These are phyloP conservation scores for Scaptomyza hsui DNA, from an alignment of 1,140 invertebrate species.

Conservation along the genomic window DNA sequence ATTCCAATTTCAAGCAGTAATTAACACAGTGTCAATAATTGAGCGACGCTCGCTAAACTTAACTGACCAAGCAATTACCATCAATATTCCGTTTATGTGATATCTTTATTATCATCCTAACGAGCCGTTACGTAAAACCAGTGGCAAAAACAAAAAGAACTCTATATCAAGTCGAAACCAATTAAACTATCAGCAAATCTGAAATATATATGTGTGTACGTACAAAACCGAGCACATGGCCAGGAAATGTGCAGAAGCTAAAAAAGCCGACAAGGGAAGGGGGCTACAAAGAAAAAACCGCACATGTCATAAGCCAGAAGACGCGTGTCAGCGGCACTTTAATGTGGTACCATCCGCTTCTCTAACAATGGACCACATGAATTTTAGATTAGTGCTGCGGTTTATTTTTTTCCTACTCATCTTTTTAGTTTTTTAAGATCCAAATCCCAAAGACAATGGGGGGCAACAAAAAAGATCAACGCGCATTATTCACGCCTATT, in stretches of 20 bases:
- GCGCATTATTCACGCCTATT: slow-evolving; percentile 72
- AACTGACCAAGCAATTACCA: slow-evolving; percentile 54
- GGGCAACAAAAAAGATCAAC: slow-evolving; percentile 56
- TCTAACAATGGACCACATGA: slow-evolving; percentile 48
- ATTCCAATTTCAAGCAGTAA: background rate
- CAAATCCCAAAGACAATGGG: slow-evolving; percentile 45
- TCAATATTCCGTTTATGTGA: slow-evolving; percentile 59
- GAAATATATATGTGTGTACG: slow-evolving; percentile 45
- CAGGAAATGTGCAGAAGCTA: slow-evolving; percentile 30
- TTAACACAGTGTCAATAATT: slow-evolving; percentile 19
- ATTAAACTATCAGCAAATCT: slow-evolving; percentile 78
- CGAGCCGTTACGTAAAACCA: slow-evolving; percentile 56
- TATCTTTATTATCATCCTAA: slow-evolving; percentile 65
- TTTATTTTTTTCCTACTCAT: background rate
- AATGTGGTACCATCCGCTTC: slow-evolving; percentile 50
- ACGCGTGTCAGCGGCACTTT: slow-evolving; percentile 75
- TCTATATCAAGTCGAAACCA: slow-evolving; percentile 61
- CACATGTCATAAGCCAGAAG: slow-evolving; percentile 72
- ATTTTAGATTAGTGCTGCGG: slow-evolving; percentile 53
- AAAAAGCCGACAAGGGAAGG: background rate
- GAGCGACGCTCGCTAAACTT: too few relatives aligned
- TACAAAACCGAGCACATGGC: slow-evolving; percentile 55
- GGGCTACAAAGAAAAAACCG: slow-evolving; percentile 17
- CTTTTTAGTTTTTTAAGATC: slow-evolving; percentile 6
- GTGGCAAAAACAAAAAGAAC: slow-evolving; percentile 50